phyloP scores from a whole-genome alignment of 2,888 invertebrate species.

The Salticus scenicus region DNA sequence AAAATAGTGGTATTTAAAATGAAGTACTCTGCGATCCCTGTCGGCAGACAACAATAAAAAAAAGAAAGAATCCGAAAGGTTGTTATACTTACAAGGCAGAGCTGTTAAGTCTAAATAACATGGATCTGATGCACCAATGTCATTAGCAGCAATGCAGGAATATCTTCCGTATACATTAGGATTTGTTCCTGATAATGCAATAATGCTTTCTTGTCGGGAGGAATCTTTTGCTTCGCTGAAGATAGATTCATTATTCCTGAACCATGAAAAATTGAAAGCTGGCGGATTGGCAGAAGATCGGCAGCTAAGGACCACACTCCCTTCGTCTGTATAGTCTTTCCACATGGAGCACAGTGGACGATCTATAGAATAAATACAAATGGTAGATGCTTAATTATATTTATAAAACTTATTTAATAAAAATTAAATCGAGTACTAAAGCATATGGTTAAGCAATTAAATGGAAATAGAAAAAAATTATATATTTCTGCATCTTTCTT shows the following conservation, averaged over 20 bases:
- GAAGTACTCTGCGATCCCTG: too few relatives aligned
- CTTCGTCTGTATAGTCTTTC: constrained; percentile 82
- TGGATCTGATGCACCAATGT: constrained; percentile 81
- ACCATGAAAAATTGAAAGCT: constrained; percentile 86
- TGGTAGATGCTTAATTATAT: too few relatives aligned
- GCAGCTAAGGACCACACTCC: constrained; percentile 86
- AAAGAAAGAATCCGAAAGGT: too few relatives aligned
- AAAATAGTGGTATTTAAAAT: too few relatives aligned
- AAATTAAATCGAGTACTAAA: too few relatives aligned
- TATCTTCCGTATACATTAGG: constrained; percentile 85
- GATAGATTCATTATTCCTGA: constrained; percentile 83
- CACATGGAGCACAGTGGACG: constrained; percentile 89
- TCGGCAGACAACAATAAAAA: too few relatives aligned
- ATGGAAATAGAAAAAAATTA: too few relatives aligned
- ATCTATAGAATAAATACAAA: constrained; percentile 78
- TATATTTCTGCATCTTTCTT: too few relatives aligned
- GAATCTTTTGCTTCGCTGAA: constrained; percentile 71
- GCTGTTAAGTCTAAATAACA: constrained; percentile 74
- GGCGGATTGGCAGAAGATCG: constrained; percentile 87
- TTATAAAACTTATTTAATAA: too few relatives aligned
- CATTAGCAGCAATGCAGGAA: constrained; percentile 89
- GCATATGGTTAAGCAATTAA: too few relatives aligned
- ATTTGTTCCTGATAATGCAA: constrained; percentile 79
- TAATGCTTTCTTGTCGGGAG: constrained; percentile 79
- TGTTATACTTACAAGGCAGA: constrained; percentile 57